Conservation (phyloP, 2,113 vertebrate species). For the Prunella himalayana region DNA sequence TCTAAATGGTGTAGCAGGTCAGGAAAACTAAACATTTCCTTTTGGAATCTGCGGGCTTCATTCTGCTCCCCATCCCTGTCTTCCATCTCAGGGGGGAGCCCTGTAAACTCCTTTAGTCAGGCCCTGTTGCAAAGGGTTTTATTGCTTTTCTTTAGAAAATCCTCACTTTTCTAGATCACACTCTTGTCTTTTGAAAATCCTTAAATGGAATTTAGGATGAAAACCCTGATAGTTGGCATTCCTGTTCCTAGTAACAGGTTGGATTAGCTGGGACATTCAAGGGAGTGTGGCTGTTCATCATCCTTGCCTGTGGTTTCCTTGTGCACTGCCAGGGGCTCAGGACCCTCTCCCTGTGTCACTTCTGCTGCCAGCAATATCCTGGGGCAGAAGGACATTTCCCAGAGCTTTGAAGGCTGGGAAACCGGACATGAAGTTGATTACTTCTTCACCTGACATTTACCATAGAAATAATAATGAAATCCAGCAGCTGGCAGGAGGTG, state of each 20-base stretch:
- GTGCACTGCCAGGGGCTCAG: background rate
- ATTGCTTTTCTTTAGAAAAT: background rate
- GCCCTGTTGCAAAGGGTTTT: background rate
- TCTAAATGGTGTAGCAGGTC: background rate
- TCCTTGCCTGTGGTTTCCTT: accelerated
- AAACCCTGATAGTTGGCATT: background rate
- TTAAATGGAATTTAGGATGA: background rate
- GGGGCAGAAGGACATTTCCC: background rate
- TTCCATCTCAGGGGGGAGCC: background rate
- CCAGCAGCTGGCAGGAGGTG: background rate
- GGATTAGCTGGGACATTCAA: background rate
- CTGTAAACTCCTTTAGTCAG: background rate
- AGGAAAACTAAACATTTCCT: background rate
- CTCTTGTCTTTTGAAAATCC: accelerated
- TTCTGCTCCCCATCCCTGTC: background rate
- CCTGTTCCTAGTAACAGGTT: background rate
- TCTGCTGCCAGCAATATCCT: background rate
- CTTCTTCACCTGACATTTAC: background rate
- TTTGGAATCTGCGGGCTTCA: background rate
- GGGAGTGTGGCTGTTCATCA: background rate
- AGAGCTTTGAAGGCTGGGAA: background rate
- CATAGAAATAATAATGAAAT: background rate
- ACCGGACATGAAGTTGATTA: background rate
- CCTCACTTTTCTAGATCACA: background rate
- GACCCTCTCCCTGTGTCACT: background rate